A percentile compares a stretch with the other conserved stretches of the same genome.
Conservation (phyloP, 1,140 invertebrate species). For the Oedothorax gibbosus region DNA sequence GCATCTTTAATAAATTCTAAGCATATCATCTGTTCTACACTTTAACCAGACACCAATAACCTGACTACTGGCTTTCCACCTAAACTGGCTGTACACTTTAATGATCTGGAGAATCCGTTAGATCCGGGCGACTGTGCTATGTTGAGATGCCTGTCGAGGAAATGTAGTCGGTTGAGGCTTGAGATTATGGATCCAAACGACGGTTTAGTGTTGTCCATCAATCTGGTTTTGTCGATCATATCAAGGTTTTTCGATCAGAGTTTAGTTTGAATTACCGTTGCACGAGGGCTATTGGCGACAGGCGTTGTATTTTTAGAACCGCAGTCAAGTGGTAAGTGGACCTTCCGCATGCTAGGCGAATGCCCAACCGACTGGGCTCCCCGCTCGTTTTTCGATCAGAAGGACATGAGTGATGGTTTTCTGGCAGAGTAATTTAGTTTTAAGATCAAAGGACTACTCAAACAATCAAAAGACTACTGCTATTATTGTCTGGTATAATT, state of each 20-base stretch:
- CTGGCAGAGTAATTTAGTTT: neutral
- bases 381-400: too few relatives aligned
- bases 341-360: too few relatives aligned
- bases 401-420: conserved; percentile 72
- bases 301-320: too few relatives aligned
- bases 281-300: too few relatives aligned
- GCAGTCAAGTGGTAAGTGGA: too few relatives aligned
- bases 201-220: conserved; percentile 70
- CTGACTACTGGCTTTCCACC: conserved; percentile 8
- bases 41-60: neutral
- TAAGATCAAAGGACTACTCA: too few relatives aligned
- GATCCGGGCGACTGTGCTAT: conserved; percentile 73
- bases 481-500: too few relatives aligned
- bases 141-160: conserved; percentile 72
- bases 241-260: conserved; percentile 75
- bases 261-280: too few relatives aligned
- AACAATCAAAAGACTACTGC: too few relatives aligned
- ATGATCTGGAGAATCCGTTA: conserved; percentile 74
- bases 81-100: conserved; percentile 74
- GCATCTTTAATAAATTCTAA: neutral
- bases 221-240: conserved; percentile 75
- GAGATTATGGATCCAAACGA: conserved; percentile 70
- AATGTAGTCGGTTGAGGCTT: conserved; percentile 71
- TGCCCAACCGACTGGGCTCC: too few relatives aligned
- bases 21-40: conserved; percentile 6